These are phyloP conservation scores for Setophaga kirtlandii DNA, from an alignment of 2,113 vertebrate genomes.

Conservation along the genomic window DNA sequence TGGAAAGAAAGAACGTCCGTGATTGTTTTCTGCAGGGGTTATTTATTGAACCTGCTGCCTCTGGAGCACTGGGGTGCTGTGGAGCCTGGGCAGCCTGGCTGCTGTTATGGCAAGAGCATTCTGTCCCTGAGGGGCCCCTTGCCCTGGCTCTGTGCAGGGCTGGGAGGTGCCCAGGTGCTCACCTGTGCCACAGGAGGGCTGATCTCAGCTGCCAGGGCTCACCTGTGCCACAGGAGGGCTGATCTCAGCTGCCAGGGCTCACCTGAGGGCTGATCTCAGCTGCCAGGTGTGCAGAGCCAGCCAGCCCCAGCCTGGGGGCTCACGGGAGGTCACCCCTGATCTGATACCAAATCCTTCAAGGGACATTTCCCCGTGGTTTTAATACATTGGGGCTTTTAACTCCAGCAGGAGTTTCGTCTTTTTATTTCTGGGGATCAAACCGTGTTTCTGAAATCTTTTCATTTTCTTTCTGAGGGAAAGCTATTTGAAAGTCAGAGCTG, in stretches of 20 bases:
- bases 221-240: no score
- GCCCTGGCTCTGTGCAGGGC: rapidly evolving
- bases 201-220: no score
- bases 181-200: background rate
- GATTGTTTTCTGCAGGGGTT: background rate
- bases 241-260: background rate
- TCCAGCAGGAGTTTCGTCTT: background rate
- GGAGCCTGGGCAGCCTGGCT: background rate
- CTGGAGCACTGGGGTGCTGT: background rate
- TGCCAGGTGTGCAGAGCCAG: background rate
- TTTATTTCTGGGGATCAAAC: conserved; percentile 9
- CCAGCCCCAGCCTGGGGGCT: background rate
- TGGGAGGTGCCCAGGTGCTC: background rate
- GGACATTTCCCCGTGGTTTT: background rate
- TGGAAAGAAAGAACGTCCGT: background rate
- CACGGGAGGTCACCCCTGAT: background rate
- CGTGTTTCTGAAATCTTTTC: background rate
- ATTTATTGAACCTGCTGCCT: background rate
- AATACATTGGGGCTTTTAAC: background rate
- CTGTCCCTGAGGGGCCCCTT: background rate
- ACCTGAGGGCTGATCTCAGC: no score
- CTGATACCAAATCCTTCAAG: background rate
- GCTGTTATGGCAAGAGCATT: background rate
- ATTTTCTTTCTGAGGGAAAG: background rate
- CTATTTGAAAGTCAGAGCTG: background rate